Base-by-base conservation (phyloP, 2,113 vertebrate species). In the Cromileptes altivelis region DNA sequence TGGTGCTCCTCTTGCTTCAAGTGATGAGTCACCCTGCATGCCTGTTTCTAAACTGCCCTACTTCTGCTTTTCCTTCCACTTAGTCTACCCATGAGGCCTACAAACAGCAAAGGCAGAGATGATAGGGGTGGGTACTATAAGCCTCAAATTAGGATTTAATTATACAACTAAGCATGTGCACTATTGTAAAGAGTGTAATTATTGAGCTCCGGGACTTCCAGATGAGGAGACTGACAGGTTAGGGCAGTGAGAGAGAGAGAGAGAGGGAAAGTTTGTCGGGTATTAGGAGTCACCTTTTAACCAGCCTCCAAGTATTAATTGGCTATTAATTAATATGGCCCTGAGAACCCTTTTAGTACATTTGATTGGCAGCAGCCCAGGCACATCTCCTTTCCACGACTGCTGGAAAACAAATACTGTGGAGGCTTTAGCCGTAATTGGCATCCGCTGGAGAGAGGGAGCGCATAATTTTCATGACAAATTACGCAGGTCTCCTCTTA, bases 321-420 rank as follows among this genome's bases (percentile, higher is more conserved):
- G 65, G 55, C 78, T 87, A 72, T 91, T 85, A 84, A 88, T 83
- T 87, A 90, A 85, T 74, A 45, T 70, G 33, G 37, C 57, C 53
- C 61, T 75, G 25, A 52, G 73, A 87, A 70, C 49, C 71, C 64
- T 84, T 90, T 85, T 71, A 72, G 72, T 64, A 27, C 58, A 65
- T 80, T 82, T 92, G 93, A 93, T 82, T 94, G 90, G 90, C 92
- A 90, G 89, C 42, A 80, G 81, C 75, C 80, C 89, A 79, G 61
- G 11, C 37, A 76, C 18, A 56, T 90, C 82, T 82, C 74, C 71
- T 42, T 57, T 40, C 40, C 70, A 23, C 74, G 78, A 69, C 77
- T 57, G 50, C 49, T 19, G n/a, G 70, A 76, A 88, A 90, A 88
- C 76, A 88, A 85, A 89, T 64, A 74, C 21, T 23, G 58, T 6